phyloP scores from a whole-genome alignment of 2,113 vertebrate genomes.

The Phainopepla nitens region DNA sequence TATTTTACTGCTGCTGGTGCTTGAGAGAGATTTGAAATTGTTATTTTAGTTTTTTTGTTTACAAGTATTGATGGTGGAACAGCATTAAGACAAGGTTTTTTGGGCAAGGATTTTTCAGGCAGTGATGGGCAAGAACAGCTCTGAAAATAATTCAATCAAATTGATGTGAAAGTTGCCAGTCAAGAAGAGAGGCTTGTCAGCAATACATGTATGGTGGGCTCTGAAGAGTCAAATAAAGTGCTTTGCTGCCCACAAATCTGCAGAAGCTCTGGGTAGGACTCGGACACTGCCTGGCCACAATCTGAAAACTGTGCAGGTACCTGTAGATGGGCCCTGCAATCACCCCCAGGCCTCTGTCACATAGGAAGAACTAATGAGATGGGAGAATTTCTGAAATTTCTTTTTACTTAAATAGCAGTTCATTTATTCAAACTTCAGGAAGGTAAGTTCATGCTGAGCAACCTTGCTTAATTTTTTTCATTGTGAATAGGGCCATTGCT shows the following conservation, averaged over 20 bases:
- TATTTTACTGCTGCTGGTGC: neutral
- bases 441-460: neutral
- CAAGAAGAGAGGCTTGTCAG: neutral
- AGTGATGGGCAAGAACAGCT: neutral
- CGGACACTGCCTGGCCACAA: neutral
- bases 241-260: neutral
- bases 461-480: neutral
- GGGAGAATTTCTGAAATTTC: neutral
- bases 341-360: neutral
- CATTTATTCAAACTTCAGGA: neutral
- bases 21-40: neutral
- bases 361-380: neutral
- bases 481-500: neutral
- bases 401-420: neutral
- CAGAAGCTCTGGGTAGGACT: neutral
- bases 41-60: neutral
- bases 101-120: neutral
- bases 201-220: neutral
- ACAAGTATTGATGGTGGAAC: neutral
- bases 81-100: neutral
- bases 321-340: fast-evolving
- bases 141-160: neutral
- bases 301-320: neutral
- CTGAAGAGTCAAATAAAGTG: neutral
- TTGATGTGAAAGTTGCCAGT: neutral